A percentile compares a stretch with the other conserved stretches of the same genome.
These are phyloP conservation scores for Cheirogaleus medius DNA, from an alignment of 2,113 vertebrate genomes.

Conservation along the genomic window DNA sequence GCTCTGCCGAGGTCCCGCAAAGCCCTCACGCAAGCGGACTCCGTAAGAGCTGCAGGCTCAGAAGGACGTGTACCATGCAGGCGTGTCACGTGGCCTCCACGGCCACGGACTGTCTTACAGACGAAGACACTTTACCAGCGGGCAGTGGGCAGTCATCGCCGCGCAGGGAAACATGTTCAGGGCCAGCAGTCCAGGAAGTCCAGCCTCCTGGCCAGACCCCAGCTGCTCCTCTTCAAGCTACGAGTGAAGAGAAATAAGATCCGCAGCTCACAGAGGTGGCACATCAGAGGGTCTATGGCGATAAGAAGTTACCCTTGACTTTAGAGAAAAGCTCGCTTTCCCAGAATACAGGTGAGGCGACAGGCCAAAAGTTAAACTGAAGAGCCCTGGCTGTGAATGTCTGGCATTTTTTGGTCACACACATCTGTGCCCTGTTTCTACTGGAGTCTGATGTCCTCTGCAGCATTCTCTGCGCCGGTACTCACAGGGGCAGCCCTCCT, in stretches of 20 bases:
- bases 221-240: not conserved
- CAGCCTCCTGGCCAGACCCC: not conserved
- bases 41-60: not conserved
- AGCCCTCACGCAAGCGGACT: not conserved
- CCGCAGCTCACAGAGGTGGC: not conserved
- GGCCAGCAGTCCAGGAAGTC: not conserved
- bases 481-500: too few relatives aligned
- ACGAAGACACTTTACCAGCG: not conserved
- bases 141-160: not conserved
- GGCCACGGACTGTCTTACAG: accelerated
- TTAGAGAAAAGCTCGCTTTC: not conserved
- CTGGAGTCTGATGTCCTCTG: not conserved
- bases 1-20: not conserved
- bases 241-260: not conserved
- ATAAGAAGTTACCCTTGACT: not conserved
- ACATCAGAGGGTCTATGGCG: not conserved
- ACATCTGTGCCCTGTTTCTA: not conserved
- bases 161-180: accelerated
- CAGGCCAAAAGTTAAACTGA: not conserved
- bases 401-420: not conserved
- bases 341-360: not conserved
- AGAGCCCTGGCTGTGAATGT: not conserved
- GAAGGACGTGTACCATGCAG: not conserved
- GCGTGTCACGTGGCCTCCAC: not conserved
- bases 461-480: not conserved